phyloP scores from a whole-genome alignment of 2,888 invertebrate genomes.

The Xylota segnis region DNA sequence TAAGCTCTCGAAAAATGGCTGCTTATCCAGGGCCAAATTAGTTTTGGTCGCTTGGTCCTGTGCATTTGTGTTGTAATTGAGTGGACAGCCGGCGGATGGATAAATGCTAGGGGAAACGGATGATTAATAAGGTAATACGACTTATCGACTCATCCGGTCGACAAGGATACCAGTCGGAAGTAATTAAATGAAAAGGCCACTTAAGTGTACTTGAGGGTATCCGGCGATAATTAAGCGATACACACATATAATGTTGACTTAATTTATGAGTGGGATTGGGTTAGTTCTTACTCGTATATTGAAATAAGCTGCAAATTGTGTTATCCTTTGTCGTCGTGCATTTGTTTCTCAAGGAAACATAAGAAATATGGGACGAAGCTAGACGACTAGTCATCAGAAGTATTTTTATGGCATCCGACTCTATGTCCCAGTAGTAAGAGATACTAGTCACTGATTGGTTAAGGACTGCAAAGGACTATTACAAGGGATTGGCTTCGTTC shows the following conservation, averaged over 20 bases:
- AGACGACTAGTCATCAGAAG: too few relatives aligned
- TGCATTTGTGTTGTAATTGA: conserved; percentile 22
- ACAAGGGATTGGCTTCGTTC: too few relatives aligned
- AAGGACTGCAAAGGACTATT: too few relatives aligned
- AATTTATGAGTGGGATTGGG: background rate
- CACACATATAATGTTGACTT: background rate
- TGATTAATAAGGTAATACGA: conserved; percentile 49
- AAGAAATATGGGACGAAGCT: too few relatives aligned
- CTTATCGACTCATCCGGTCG: conserved; percentile 32
- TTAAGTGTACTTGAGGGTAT: conserved; percentile 18
- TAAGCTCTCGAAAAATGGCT: conserved; percentile 24
- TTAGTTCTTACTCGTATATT: too few relatives aligned
- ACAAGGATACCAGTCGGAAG: conserved; percentile 15
- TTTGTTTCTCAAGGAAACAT: too few relatives aligned
- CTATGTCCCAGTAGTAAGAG: too few relatives aligned
- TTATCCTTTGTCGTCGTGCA: too few relatives aligned
- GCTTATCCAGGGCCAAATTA: conserved; percentile 25
- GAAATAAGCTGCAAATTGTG: too few relatives aligned
- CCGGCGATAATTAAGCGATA: conserved; percentile 29
- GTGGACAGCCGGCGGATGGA: background rate
- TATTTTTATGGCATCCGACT: too few relatives aligned
- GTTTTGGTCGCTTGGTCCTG: conserved; percentile 23
- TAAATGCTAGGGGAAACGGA: conserved; percentile 2
- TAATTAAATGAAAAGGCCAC: conserved; percentile 32
- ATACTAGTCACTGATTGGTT: too few relatives aligned